Evolutionary conservation across 2,888 invertebrate species (phyloP).

Genomic region (Hylaea fasciaria): DNA sequence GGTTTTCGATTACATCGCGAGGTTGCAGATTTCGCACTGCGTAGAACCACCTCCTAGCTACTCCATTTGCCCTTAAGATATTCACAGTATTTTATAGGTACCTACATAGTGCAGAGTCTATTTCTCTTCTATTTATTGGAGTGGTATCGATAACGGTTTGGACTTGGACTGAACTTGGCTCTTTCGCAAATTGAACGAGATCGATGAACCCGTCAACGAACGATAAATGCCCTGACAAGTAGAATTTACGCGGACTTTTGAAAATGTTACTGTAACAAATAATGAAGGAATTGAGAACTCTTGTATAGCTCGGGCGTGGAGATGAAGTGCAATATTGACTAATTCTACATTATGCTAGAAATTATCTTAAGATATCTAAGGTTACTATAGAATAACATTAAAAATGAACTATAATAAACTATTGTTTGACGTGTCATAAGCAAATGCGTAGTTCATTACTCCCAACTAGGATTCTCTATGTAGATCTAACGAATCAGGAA

Average conservation of each 20-base stretch:
- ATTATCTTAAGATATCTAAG: no score
- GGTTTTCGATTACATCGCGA: no score
- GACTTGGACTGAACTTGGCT: constrained; percentile 37
- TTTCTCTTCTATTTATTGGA: constrained; percentile 19
- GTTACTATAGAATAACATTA: no score
- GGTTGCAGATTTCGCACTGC: no score
- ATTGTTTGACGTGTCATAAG: no score
- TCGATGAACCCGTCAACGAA: constrained; percentile 36
- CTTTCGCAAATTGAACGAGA: constrained; percentile 47
- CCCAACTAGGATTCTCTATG: no score
- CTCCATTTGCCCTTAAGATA: constrained; percentile 10
- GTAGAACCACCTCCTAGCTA: neutral
- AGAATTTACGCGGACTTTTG: constrained; percentile 19
- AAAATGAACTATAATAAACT: no score
- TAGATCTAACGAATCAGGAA: no score
- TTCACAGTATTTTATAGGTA: constrained; percentile 18
- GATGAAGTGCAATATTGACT: no score
- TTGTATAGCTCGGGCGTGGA: no score
- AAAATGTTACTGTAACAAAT: constrained; percentile 12
- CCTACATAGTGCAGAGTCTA: constrained; percentile 6
- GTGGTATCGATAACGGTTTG: constrained; percentile 24
- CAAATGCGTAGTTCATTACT: no score
- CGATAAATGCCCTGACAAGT: constrained; percentile 30
- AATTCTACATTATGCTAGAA: no score
- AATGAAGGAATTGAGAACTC: neutral